These are phyloP conservation scores for Trissolcus japonicus DNA, from an alignment of 2,888 invertebrate species.

Conservation along the genomic window DNA sequence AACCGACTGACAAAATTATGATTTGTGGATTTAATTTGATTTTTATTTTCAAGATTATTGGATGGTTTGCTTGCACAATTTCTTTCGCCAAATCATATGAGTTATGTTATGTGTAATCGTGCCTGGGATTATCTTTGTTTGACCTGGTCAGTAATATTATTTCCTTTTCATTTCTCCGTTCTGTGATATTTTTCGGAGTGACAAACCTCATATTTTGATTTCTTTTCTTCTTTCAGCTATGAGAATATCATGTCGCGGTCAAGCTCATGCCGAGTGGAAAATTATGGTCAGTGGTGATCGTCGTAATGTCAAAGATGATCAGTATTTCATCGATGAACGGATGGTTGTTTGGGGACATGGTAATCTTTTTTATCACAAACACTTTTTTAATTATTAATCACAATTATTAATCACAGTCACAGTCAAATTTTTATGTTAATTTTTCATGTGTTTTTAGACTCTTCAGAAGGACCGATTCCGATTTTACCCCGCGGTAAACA, in stretches of 20 bases:
- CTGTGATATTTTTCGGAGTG: slow-evolving; percentile 9
- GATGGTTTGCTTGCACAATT: slow-evolving; percentile 36
- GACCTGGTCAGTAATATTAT: slow-evolving; percentile 36
- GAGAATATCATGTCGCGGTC: slow-evolving; percentile 83
- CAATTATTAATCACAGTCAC: background rate
- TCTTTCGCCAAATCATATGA: slow-evolving; percentile 47
- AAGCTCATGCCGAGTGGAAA: slow-evolving; percentile 87
- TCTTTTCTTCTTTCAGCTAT: slow-evolving; percentile 77
- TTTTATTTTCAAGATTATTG: slow-evolving; percentile 45
- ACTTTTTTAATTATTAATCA: background rate
- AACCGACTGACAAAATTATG: background rate
- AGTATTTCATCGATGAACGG: slow-evolving; percentile 86
- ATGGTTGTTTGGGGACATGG: slow-evolving; percentile 86
- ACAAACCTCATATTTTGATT: background rate
- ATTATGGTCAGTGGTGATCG: slow-evolving; percentile 85
- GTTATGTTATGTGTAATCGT: slow-evolving; percentile 41
- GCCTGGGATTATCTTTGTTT: slow-evolving; percentile 33
- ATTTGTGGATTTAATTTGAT: slow-evolving; percentile 1
- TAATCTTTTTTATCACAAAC: slow-evolving; percentile 57
- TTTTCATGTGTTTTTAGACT: slow-evolving; percentile 72
- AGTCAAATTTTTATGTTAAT: background rate
- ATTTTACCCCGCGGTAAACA: slow-evolving; percentile 85
- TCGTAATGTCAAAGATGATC: slow-evolving; percentile 85
- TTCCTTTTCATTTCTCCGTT: background rate
- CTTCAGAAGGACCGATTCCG: slow-evolving; percentile 80